phyloP scores from a whole-genome alignment of 1,140 invertebrate genomes.

The Formica exsecta region DNA sequence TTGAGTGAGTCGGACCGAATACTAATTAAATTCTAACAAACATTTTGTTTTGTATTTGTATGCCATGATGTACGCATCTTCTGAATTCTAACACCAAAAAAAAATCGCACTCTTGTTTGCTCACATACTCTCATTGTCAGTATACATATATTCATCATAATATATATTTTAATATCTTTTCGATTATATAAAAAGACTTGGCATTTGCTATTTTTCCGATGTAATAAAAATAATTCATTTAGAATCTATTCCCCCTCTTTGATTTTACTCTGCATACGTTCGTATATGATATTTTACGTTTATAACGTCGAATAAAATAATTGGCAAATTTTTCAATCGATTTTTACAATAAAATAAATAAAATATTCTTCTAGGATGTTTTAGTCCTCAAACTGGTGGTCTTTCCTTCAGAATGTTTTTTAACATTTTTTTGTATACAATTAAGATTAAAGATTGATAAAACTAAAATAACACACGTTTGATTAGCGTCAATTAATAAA shows the following conservation, averaged over 20 bases:
- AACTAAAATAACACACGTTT: not conserved
- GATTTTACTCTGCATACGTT: not conserved
- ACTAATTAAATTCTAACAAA: constrained; percentile 9
- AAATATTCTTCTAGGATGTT: not conserved
- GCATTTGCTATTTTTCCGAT: not conserved
- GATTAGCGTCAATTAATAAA: not conserved
- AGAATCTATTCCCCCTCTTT: not conserved
- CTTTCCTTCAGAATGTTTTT: not conserved
- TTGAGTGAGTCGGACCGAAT: not conserved
- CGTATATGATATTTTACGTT: not conserved
- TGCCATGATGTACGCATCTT: not conserved
- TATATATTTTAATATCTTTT: not conserved
- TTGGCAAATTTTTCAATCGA: not conserved
- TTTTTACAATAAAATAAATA: not conserved
- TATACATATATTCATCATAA: not conserved
- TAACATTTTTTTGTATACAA: not conserved
- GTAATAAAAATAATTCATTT: not conserved
- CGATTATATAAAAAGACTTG: not conserved
- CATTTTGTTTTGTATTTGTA: not conserved
- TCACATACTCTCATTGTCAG: not conserved
- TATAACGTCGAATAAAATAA: not conserved
- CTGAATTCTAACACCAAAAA: not conserved
- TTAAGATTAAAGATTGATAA: not conserved
- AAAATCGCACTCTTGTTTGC: not conserved
- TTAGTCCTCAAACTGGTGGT: not conserved